Conservation (phyloP, 2,888 invertebrate species). For the Xestia c-nigrum region DNA sequence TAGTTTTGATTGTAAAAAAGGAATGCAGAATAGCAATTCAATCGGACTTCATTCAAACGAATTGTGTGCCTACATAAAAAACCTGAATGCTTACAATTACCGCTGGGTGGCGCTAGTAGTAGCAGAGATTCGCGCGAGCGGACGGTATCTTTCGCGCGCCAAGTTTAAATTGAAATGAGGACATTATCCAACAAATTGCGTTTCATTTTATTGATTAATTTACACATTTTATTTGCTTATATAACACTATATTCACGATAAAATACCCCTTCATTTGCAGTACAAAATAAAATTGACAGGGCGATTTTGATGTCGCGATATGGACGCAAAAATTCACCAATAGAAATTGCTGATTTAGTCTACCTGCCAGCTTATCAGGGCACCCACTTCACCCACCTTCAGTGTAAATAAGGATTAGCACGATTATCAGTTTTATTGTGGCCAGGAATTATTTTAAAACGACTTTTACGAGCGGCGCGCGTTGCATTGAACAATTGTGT, state of each 20-base stretch:
- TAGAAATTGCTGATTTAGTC: slow-evolving; percentile 79
- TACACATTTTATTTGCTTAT: slow-evolving; percentile 63
- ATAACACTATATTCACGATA: slow-evolving; percentile 67
- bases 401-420: slow-evolving; percentile 87
- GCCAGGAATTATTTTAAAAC: slow-evolving; percentile 82
- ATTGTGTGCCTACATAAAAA: background rate
- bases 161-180: slow-evolving; percentile 55
- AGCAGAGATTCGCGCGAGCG: slow-evolving; percentile 38
- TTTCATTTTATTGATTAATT: slow-evolving; percentile 65
- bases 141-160: slow-evolving; percentile 50
- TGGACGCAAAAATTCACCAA: slow-evolving; percentile 77
- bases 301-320: slow-evolving; percentile 69
- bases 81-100: slow-evolving; percentile 18
- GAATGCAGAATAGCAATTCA: background rate
- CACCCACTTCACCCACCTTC: slow-evolving; percentile 86
- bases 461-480: slow-evolving; percentile 74
- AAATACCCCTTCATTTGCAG: slow-evolving; percentile 64
- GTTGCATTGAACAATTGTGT: slow-evolving; percentile 83
- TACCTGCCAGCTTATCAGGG: slow-evolving; percentile 83
- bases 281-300: slow-evolving; percentile 60
- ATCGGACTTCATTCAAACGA: background rate
- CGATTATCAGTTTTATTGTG: slow-evolving; percentile 86
- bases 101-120: slow-evolving; percentile 61
- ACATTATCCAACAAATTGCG: slow-evolving; percentile 45
- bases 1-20: background rate